Percentiles rank a stretch among this genome's conserved stretches.
phyloP scores from a whole-genome alignment of 2,888 invertebrate species.

The Trachelus iudaicus region DNA sequence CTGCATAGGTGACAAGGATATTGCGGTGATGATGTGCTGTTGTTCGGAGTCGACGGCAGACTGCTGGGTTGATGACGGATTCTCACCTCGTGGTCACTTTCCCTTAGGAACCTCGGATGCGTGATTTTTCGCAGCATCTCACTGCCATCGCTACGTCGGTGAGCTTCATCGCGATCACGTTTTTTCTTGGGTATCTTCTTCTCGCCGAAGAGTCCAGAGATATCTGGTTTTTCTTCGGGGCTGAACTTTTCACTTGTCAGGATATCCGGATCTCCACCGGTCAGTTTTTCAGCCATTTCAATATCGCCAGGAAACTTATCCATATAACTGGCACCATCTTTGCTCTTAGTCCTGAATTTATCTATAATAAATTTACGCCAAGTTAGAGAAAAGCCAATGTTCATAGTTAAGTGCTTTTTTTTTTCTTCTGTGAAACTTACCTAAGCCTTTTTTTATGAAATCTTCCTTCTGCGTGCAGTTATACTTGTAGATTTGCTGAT shows the following conservation, averaged over 20 bases:
- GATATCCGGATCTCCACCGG: constrained; percentile 79
- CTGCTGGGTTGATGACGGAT: constrained; percentile 70
- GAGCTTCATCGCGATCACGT: constrained; percentile 46
- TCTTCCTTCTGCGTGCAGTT: constrained; percentile 82
- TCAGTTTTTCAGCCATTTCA: constrained; percentile 77
- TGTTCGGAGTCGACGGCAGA: constrained; percentile 44
- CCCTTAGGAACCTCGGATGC: constrained; percentile 66
- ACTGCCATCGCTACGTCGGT: constrained; percentile 40
- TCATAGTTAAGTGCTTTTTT: not conserved
- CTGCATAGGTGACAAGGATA: constrained; percentile 75
- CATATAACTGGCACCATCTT: constrained; percentile 71
- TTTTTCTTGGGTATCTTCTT: constrained; percentile 65
- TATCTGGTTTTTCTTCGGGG: constrained; percentile 68
- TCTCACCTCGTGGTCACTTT: constrained; percentile 72
- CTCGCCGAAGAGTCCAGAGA: constrained; percentile 69
- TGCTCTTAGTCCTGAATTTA: constrained; percentile 73
- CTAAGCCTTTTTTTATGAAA: constrained; percentile 84
- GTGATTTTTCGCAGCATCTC: constrained; percentile 60
- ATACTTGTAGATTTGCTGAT: constrained; percentile 79
- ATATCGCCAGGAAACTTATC: constrained; percentile 85
- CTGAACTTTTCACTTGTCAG: constrained; percentile 71
- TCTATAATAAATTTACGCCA: constrained; percentile 65
- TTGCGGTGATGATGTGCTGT: constrained; percentile 42
- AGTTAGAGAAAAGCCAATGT: not conserved
- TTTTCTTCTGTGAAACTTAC: constrained; percentile 65